Conservation (phyloP, 2,797 vertebrate species). For the Danio choprae region DNA sequence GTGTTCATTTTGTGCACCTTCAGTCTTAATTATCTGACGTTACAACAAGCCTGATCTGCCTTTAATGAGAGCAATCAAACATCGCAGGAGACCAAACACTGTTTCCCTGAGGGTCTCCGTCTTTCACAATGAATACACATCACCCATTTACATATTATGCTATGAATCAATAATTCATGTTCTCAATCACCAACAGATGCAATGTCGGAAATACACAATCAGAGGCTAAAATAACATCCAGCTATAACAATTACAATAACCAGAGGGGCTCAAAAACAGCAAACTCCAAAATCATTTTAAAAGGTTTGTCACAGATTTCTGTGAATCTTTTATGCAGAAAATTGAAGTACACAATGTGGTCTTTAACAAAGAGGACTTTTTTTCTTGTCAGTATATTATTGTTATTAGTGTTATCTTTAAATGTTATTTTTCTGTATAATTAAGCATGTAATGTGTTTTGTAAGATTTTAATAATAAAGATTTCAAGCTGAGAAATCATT, state of each 20-base stretch:
- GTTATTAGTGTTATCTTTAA: background rate
- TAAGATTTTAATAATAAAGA: background rate
- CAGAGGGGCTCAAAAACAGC: background rate
- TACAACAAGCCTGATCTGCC: constrained; percentile 20
- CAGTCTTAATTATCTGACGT: background rate
- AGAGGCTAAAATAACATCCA: constrained; percentile 11
- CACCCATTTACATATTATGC: constrained; percentile 24
- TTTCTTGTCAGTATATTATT: background rate
- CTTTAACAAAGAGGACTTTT: background rate
- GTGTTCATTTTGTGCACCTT: background rate
- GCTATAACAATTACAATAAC: background rate
- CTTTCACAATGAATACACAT: constrained; percentile 20
- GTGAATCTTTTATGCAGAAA: background rate
- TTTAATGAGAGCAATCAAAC: constrained; percentile 33
- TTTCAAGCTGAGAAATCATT: too few species aligned
- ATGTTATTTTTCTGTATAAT: background rate
- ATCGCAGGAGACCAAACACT: background rate
- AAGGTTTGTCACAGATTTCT: background rate
- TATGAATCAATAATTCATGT: constrained; percentile 21
- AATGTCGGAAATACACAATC: background rate
- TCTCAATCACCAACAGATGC: constrained; percentile 32
- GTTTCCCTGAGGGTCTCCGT: constrained; percentile 15
- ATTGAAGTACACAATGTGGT: background rate
- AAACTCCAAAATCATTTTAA: background rate
- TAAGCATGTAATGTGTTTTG: background rate